Percentiles rank a stretch among this genome's conserved stretches.
Conservation (phyloP, 2,113 vertebrate genomes). For the Elgaria multicarinata region DNA sequence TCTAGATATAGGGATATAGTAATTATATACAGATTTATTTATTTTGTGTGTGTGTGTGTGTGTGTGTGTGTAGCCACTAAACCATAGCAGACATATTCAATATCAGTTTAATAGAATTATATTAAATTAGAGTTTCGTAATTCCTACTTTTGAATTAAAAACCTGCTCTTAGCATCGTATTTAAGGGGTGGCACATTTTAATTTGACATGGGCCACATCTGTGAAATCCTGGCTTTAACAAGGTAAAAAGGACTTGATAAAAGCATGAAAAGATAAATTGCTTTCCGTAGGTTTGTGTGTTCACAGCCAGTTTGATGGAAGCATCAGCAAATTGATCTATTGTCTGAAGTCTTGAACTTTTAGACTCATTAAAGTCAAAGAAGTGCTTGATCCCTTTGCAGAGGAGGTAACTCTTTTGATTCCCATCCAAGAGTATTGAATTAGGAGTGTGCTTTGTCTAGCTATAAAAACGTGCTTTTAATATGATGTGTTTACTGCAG, state of each 20-base stretch:
- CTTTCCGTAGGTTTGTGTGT: conserved; percentile 27
- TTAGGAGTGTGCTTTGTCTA: conserved; percentile 50
- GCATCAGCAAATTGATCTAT: conserved; percentile 59
- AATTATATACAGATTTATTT: background rate
- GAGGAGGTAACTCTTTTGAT: conserved; percentile 46
- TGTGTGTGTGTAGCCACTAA: background rate
- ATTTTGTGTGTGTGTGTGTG: background rate
- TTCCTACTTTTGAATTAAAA: background rate
- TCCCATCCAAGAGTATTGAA: conserved; percentile 42
- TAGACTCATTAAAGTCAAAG: conserved; percentile 44
- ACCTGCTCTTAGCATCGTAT: background rate
- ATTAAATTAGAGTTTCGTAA: background rate
- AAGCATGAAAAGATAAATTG: conserved; percentile 46
- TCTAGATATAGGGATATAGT: background rate
- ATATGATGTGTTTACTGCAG: conserved; percentile 37
- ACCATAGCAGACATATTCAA: background rate
- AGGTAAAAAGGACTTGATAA: conserved; percentile 24
- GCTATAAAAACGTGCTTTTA: conserved; percentile 33
- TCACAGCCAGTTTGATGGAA: conserved; percentile 53
- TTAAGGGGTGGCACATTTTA: conserved; percentile 1
- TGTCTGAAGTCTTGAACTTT: conserved; percentile 56
- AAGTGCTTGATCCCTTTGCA: conserved; percentile 34
- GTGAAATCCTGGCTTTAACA: conserved; percentile 6
- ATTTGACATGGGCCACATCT: conserved; percentile 37
- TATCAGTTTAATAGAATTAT: background rate